Percentiles rank a stretch among this genome's conserved stretches.
Conservation (phyloP, 2,113 vertebrate genomes). For the Solenodon paradoxus region DNA sequence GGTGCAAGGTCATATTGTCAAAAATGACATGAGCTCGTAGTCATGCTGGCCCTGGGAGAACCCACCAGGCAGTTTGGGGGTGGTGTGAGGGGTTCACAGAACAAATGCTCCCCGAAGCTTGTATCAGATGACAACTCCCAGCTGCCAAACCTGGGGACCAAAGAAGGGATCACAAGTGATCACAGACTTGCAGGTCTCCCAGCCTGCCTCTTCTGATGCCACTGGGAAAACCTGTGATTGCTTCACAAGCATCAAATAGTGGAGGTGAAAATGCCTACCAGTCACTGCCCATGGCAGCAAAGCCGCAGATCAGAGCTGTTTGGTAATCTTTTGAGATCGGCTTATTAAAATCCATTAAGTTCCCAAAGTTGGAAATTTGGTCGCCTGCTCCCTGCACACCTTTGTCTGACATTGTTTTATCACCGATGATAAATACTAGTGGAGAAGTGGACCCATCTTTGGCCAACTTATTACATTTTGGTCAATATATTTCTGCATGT, state of each 20-base stretch:
- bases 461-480: not conserved
- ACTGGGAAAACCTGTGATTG: conserved; percentile 57
- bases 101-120: not conserved
- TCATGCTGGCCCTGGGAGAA: not conserved
- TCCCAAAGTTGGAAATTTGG: conserved; percentile 61
- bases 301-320: conserved; percentile 2
- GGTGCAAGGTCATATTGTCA: not conserved
- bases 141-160: not conserved
- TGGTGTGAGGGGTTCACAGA: not conserved
- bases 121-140: not conserved
- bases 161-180: no score
- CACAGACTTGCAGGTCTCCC: not conserved
- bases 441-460: not conserved
- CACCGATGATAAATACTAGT: not conserved
- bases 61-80: not conserved
- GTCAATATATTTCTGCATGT: not conserved
- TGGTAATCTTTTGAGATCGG: conserved; percentile 68
- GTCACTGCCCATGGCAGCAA: conserved; percentile 38
- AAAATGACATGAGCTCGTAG: not conserved
- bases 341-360: conserved; percentile 78
- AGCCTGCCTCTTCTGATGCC: not conserved
- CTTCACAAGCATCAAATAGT: conserved; percentile 76
- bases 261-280: conserved; percentile 42
- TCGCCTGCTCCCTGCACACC: conserved; percentile 13
- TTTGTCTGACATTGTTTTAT: conserved; percentile 49